A percentile compares a stretch with the other conserved stretches of the same genome.
phyloP scores from a whole-genome alignment of 2,797 vertebrate genomes.

The Brachyalestes nurse region DNA sequence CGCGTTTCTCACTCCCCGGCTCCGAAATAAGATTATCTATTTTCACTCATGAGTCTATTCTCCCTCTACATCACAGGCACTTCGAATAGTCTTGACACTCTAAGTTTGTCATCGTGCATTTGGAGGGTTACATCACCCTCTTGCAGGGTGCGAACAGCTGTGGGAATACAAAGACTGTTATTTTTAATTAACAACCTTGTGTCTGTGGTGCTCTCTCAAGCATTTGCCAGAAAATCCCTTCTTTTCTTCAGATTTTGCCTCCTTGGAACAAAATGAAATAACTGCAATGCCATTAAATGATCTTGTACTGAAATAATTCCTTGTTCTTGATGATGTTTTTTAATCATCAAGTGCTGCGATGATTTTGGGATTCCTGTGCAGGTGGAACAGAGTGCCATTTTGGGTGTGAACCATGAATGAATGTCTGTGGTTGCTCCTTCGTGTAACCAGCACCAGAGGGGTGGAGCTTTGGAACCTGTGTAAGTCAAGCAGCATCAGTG shows the following conservation, averaged over 20 bases:
- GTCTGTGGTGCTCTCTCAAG: too few relatives aligned
- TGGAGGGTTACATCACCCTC: not conserved
- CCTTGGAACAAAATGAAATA: not conserved
- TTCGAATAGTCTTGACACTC: not conserved
- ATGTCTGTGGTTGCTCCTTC: not conserved
- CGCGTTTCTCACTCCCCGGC: not conserved
- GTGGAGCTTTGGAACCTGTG: slow-evolving; percentile 31
- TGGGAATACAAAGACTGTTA: not conserved
- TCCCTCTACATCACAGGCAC: not conserved
- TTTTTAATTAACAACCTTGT: not conserved
- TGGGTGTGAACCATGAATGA: not conserved
- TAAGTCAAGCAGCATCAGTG: slow-evolving; percentile 51
- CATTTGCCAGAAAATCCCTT: not conserved
- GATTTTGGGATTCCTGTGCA: not conserved
- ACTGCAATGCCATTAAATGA: not conserved
- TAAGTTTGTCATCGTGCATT: not conserved
- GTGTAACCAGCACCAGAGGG: not conserved
- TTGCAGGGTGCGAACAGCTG: not conserved
- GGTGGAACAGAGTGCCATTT: not conserved
- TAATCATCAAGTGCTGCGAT: not conserved
- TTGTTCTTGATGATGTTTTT: not conserved
- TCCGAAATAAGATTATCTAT: not conserved
- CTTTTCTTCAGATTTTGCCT: not conserved
- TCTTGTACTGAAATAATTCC: not conserved
- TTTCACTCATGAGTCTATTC: not conserved